These are phyloP conservation scores for Vesta saturnalis DNA, from an alignment of 2,888 invertebrate genomes.

Conservation along the genomic window DNA sequence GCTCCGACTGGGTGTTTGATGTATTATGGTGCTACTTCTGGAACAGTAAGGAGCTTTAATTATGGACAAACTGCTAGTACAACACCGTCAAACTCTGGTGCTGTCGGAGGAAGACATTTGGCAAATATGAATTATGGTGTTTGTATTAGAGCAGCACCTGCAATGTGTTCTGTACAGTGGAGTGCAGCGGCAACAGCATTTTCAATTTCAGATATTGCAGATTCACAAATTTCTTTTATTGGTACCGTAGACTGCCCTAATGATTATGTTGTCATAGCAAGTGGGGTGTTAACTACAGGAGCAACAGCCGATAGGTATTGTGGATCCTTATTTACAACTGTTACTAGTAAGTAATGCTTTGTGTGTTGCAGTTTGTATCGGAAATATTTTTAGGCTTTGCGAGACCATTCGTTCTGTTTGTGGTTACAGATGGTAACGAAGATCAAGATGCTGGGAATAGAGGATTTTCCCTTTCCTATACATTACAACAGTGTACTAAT, in stretches of 20 bases:
- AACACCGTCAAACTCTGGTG: slow-evolving; percentile 24
- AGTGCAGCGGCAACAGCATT: slow-evolving; percentile 66
- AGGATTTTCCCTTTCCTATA: slow-evolving; percentile 77
- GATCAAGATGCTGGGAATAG: slow-evolving; percentile 74
- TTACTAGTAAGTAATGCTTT: slow-evolving; percentile 66
- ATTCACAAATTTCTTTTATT: slow-evolving; percentile 40
- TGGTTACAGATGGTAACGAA: slow-evolving; percentile 74
- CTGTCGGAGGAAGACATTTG: slow-evolving; percentile 74
- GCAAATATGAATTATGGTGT: slow-evolving; percentile 79
- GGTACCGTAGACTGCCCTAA: slow-evolving; percentile 69
- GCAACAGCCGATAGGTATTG: slow-evolving; percentile 76
- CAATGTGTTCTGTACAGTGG: slow-evolving; percentile 80
- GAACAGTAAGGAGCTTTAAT: slow-evolving; percentile 79
- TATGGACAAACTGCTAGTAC: slow-evolving; percentile 68
- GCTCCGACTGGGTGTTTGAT: slow-evolving; percentile 84
- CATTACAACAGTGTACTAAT: slow-evolving; percentile 70
- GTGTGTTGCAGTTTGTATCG: background rate
- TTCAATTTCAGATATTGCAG: slow-evolving; percentile 76
- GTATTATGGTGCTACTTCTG: slow-evolving; percentile 72
- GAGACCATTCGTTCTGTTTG: slow-evolving; percentile 79
- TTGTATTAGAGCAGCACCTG: slow-evolving; percentile 77
- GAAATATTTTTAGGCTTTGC: slow-evolving; percentile 67
- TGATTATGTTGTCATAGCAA: slow-evolving; percentile 81
- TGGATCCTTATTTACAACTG: slow-evolving; percentile 74
- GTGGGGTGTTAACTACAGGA: slow-evolving; percentile 63